phyloP scores from a whole-genome alignment of 1,140 invertebrate species.

The Cotesia chilonis region DNA sequence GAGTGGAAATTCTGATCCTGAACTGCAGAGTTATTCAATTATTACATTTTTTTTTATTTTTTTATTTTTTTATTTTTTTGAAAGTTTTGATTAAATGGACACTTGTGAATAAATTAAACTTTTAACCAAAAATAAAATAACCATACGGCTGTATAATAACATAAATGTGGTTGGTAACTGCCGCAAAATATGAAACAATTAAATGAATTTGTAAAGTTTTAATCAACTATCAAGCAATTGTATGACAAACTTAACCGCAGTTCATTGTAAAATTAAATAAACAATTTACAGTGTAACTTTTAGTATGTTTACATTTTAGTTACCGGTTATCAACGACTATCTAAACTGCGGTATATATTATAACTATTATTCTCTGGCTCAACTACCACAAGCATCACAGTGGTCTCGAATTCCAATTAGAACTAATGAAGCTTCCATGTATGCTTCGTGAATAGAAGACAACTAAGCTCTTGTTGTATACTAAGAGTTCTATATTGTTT shows the following conservation, averaged over 20 bases:
- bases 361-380: slow-evolving; percentile 43
- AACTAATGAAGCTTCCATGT: slow-evolving; percentile 43
- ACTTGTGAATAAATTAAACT: neutral
- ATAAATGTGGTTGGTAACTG: no score
- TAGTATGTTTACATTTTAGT: slow-evolving; percentile 20
- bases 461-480: slow-evolving; percentile 25
- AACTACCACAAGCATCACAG: slow-evolving; percentile 43
- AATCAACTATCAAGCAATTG: slow-evolving; percentile 16
- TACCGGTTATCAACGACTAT: slow-evolving; percentile 38
- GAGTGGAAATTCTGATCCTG: no score
- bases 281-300: slow-evolving; percentile 31
- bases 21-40: no score
- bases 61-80: no score
- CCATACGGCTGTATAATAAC: neutral
- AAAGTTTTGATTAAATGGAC: no score
- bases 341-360: slow-evolving; percentile 32
- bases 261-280: slow-evolving; percentile 30
- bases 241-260: neutral
- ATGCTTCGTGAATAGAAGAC: slow-evolving; percentile 24
- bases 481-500: slow-evolving; percentile 39
- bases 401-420: slow-evolving; percentile 54
- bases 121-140: neutral
- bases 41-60: no score
- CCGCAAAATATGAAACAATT: neutral
- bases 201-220: slow-evolving; percentile 14